Evolutionary conservation across 2,797 vertebrate species (phyloP).

Genomic region (Hippocampus kuda): DNA sequence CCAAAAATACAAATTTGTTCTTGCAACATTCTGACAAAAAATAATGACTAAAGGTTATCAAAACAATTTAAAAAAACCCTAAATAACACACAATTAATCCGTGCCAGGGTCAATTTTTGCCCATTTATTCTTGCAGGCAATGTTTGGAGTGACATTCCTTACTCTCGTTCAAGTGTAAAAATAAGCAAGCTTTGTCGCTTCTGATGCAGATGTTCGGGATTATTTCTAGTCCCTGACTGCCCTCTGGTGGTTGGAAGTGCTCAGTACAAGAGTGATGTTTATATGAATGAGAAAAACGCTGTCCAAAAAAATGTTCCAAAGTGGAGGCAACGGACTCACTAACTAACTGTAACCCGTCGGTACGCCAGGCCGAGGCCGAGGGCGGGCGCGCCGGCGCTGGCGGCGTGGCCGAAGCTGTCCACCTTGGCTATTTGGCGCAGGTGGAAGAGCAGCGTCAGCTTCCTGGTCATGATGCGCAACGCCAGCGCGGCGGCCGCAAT

Average conservation of each 20-base stretch:
- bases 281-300: not conserved
- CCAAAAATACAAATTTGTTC: too few species aligned
- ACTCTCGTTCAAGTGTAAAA: not conserved
- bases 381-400: constrained; percentile 48
- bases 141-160: not conserved
- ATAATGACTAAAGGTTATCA: too few species aligned
- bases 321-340: too few species aligned
- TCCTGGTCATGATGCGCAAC: constrained; percentile 68
- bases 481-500: constrained; percentile 64
- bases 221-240: not conserved
- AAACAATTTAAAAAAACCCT: too few species aligned
- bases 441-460: constrained; percentile 72
- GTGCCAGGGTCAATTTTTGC: too few species aligned
- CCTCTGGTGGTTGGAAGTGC: not conserved
- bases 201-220: not conserved
- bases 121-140: too few species aligned
- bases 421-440: constrained; percentile 61
- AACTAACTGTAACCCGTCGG: too few species aligned
- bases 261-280: not conserved
- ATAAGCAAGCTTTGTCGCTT: not conserved
- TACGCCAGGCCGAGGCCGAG: too few species aligned
- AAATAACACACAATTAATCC: too few species aligned
- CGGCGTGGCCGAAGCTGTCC: constrained; percentile 28
- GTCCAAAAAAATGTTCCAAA: not conserved
- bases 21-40: too few species aligned